Conservation (phyloP, 64 coral and sea anemone genomes). For the Actinia equina region DNA sequence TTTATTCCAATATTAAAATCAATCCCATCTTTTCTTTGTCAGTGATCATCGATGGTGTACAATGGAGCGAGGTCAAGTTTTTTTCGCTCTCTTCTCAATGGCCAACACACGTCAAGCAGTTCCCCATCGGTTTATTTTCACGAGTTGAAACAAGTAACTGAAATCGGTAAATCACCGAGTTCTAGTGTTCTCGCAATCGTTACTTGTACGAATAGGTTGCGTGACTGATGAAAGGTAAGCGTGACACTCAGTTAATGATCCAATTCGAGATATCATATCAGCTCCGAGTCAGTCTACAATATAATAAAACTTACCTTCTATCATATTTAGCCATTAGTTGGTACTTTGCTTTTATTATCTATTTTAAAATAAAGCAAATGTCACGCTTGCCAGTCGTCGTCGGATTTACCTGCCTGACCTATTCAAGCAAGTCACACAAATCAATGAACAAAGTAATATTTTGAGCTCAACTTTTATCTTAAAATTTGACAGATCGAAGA, state of each 20-base stretch:
- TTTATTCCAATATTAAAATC: too few species aligned
- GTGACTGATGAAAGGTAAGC: background rate
- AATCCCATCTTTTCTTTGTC: background rate
- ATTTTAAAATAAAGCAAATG: background rate
- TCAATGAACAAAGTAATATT: background rate
- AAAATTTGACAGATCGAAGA: background rate
- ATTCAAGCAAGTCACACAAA: background rate
- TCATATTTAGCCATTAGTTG: background rate
- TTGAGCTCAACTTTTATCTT: background rate
- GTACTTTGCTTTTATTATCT: background rate
- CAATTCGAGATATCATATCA: background rate
- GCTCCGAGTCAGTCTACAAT: too few species aligned
- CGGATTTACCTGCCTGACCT: background rate
- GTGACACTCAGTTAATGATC: background rate
- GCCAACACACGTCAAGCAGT: conserved; percentile 90
- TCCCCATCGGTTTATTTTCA: conserved; percentile 75
- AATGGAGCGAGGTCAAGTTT: conserved; percentile 85
- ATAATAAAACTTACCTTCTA: too few species aligned
- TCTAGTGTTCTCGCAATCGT: background rate
- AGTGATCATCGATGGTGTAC: conserved; percentile 91
- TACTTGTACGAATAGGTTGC: conserved; percentile 1
- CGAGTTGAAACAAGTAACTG: conserved; percentile 39
- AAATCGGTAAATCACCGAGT: background rate
- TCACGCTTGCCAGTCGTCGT: background rate
- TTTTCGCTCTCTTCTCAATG: conserved; percentile 88